These are phyloP conservation scores for Erynnis tages DNA, from an alignment of 2,888 invertebrate genomes.

Conservation along the genomic window DNA sequence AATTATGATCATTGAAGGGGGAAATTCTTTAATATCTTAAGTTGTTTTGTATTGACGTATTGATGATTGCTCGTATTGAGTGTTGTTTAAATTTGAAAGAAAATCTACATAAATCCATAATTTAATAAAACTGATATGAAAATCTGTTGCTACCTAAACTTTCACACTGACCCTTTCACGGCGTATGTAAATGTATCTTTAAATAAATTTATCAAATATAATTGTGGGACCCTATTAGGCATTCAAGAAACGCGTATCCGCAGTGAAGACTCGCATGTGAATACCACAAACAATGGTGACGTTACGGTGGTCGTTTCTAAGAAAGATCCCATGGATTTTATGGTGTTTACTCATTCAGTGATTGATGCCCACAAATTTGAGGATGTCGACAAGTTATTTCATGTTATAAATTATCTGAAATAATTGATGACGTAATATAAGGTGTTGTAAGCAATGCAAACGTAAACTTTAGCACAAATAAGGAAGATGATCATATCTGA, in stretches of 20 bases:
- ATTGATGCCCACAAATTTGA: conserved; percentile 56
- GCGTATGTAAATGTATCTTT: conserved; percentile 70
- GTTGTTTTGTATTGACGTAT: too few species aligned
- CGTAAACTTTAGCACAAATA: too few species aligned
- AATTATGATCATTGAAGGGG: too few species aligned
- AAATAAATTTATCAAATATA: conserved; percentile 80
- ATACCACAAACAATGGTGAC: conserved; percentile 72
- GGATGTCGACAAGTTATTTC: conserved; percentile 39
- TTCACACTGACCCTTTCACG: conserved; percentile 67
- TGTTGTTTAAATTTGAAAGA: too few species aligned
- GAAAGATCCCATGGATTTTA: conserved; percentile 70
- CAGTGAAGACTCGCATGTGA: conserved; percentile 67
- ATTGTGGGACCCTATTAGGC: conserved; percentile 77
- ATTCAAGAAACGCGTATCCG: conserved; percentile 76
- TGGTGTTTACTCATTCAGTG: conserved; percentile 67
- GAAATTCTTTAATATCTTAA: too few species aligned
- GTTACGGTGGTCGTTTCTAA: conserved; percentile 77
- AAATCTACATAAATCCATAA: too few species aligned
- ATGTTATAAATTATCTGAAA: conserved; percentile 23
- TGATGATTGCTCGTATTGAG: too few species aligned
- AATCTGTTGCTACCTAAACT: conserved; percentile 42
- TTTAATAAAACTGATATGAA: conserved; percentile 14
- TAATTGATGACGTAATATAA: background rate
- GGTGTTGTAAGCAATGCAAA: background rate
- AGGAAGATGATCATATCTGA: too few species aligned